Evolutionary conservation across 2,888 invertebrate species (phyloP).

Genomic region (Drosophila yooni): DNA sequence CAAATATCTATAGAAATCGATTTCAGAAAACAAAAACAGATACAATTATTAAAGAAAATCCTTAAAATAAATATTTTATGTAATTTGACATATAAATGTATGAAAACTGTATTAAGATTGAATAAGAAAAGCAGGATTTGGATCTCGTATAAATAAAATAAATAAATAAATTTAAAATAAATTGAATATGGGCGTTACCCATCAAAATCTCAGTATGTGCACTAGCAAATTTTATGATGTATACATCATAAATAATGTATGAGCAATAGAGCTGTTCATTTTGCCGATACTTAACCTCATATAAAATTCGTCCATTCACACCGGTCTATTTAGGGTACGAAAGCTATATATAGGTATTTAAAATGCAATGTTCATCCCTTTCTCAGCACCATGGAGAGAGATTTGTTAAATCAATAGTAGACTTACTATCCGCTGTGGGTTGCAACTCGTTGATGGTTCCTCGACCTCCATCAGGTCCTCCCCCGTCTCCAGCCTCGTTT

Average conservation of each 20-base stretch:
- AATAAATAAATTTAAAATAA: too few relatives aligned
- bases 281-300: constrained; percentile 3
- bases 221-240: neutral
- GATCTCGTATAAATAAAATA: too few relatives aligned
- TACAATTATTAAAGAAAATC: neutral
- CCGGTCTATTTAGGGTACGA: neutral
- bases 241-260: too few relatives aligned
- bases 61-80: neutral
- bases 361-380: constrained; percentile 23
- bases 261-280: neutral
- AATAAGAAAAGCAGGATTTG: neutral
- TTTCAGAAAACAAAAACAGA: neutral
- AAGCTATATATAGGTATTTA: neutral
- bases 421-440: constrained; percentile 74
- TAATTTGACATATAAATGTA: neutral
- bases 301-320: neutral
- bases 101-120: neutral
- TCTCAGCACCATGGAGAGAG: constrained; percentile 6
- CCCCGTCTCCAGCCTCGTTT: constrained; percentile 50
- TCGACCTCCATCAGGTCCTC: neutral
- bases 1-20: neutral
- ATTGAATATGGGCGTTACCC: neutral
- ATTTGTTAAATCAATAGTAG: constrained; percentile 75
- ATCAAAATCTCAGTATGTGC: neutral
- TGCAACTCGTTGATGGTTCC: constrained; percentile 61